phyloP scores from a whole-genome alignment of 2,888 invertebrate genomes.

The Actias luna region DNA sequence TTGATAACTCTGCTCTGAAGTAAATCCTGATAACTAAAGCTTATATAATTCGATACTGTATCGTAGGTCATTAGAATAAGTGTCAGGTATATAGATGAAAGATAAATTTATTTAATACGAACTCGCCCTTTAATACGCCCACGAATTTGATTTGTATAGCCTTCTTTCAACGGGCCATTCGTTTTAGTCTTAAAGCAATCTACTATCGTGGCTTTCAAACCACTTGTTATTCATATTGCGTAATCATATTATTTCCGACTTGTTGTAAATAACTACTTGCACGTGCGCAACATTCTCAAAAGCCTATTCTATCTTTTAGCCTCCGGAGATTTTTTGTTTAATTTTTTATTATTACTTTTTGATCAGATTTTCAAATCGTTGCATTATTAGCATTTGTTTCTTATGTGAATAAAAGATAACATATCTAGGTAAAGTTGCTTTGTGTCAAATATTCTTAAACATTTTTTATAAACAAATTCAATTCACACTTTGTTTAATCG shows the following conservation, averaged over 20 bases:
- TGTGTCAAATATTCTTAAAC: too few relatives aligned
- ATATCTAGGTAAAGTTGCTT: too few relatives aligned
- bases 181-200: not conserved
- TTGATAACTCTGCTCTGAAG: not conserved
- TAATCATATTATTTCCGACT: slow-evolving; percentile 11
- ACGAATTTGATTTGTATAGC: not conserved
- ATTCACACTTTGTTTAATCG: too few relatives aligned
- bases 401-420: too few relatives aligned
- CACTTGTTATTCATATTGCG: slow-evolving; percentile 7
- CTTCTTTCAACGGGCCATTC: not conserved
- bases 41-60: not conserved
- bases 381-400: too few relatives aligned
- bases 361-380: too few relatives aligned
- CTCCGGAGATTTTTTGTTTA: not conserved
- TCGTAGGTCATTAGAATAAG: not conserved
- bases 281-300: slow-evolving; percentile 2
- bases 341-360: not conserved
- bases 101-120: not conserved
- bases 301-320: not conserved
- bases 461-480: too few relatives aligned
- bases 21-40: not conserved
- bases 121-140: not conserved
- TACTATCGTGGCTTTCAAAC: not conserved
- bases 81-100: not conserved
- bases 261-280: slow-evolving; percentile 10